A percentile compares a stretch with the other conserved stretches of the same genome.
These are phyloP conservation scores for Sphaerophoria rueppellii DNA, from an alignment of 2,888 invertebrate species.

Conservation along the genomic window DNA sequence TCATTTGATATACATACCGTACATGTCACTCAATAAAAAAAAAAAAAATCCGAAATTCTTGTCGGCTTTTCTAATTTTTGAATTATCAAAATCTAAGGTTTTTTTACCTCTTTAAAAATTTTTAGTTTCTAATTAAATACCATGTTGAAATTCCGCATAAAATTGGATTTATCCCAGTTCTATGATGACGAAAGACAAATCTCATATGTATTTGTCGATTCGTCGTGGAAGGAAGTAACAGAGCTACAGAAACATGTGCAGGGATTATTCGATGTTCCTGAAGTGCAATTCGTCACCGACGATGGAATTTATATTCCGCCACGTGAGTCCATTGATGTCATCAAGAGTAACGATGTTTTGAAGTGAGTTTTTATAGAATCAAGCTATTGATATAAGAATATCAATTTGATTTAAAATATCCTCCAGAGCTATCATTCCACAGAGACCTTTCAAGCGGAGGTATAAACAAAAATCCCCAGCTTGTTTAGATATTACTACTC, in stretches of 20 bases:
- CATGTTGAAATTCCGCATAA: slow-evolving; percentile 74
- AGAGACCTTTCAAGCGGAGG: not conserved
- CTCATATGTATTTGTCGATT: slow-evolving; percentile 75
- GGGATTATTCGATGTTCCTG: slow-evolving; percentile 74
- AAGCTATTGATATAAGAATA: not conserved
- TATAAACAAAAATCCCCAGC: not conserved
- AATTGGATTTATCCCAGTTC: slow-evolving; percentile 76
- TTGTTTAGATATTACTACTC: not conserved
- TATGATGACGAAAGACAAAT: slow-evolving; percentile 75
- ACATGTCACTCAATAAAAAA: too few relatives aligned
- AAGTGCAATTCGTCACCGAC: slow-evolving; percentile 74
- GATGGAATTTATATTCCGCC: slow-evolving; percentile 76
- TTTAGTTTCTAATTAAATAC: too few relatives aligned
- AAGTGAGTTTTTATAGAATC: slow-evolving; percentile 63
- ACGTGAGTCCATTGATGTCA: slow-evolving; percentile 75
- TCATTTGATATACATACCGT: too few relatives aligned
- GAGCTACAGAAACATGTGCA: slow-evolving; percentile 76
- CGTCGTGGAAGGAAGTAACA: slow-evolving; percentile 74
- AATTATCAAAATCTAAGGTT: too few relatives aligned
- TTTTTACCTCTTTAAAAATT: too few relatives aligned
- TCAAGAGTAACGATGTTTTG: slow-evolving; percentile 64
- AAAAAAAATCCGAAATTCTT: too few relatives aligned
- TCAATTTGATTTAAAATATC: not conserved
- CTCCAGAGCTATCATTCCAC: slow-evolving; percentile 40
- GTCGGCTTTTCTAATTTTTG: too few relatives aligned